Percentiles rank a stretch among this genome's conserved stretches.
Conservation (phyloP, 2,888 invertebrate genomes). For the Agriotes lineatus region DNA sequence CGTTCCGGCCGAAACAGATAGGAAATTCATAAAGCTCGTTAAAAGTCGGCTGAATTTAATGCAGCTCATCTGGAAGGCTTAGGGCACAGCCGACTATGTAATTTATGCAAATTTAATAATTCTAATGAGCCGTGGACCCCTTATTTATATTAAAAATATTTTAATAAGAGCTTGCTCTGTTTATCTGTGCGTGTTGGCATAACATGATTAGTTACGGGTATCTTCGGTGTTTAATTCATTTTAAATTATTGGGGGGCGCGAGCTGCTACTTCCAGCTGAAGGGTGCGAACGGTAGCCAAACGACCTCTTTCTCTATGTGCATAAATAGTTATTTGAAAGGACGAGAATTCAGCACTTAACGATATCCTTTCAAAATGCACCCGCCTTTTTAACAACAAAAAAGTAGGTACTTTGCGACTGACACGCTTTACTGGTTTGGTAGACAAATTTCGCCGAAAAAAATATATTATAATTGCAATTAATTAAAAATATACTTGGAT, state of each 20-base stretch:
- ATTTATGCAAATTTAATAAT: conserved; percentile 58
- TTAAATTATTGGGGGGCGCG: conserved; percentile 41
- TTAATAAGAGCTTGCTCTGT: conserved; percentile 53
- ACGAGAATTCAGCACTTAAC: too few species aligned
- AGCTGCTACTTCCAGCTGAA: neutral
- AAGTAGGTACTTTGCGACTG: too few species aligned
- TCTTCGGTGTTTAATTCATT: conserved; percentile 48
- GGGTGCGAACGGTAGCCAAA: neutral
- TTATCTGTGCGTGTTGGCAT: conserved; percentile 49
- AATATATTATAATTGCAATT: too few species aligned
- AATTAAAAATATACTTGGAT: too few species aligned
- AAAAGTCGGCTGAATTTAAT: conserved; percentile 19
- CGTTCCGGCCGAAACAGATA: neutral
- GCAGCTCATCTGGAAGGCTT: conserved; percentile 23
- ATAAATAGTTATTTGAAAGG: too few species aligned
- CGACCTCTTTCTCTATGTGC: too few species aligned
- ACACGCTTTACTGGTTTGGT: too few species aligned
- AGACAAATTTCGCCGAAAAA: too few species aligned
- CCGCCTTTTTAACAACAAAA: too few species aligned
- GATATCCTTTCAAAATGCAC: too few species aligned
- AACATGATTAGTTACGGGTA: conserved; percentile 54
- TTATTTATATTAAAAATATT: conserved; percentile 59
- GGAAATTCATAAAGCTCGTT: conserved; percentile 29
- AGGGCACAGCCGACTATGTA: conserved; percentile 45
- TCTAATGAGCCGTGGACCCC: conserved; percentile 56